Conservation (phyloP, 1,140 invertebrate species). For the Nilaparvata lugens region DNA sequence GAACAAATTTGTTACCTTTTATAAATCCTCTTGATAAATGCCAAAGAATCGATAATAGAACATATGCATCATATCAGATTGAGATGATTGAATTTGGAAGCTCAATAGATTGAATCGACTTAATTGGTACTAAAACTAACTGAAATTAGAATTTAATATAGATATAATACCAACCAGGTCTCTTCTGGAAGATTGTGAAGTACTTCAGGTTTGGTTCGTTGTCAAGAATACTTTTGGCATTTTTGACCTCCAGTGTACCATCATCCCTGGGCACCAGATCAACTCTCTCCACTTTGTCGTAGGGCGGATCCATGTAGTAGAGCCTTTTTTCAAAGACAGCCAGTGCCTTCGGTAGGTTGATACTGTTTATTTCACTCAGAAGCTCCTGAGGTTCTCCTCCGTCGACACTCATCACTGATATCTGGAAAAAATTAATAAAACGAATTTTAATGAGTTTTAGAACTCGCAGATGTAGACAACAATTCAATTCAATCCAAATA, state of each 20-base stretch:
- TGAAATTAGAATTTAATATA: too few relatives aligned
- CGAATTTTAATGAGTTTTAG: background rate
- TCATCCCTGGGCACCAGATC: conserved; percentile 68
- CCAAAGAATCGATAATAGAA: conserved; percentile 1
- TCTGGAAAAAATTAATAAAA: conserved; percentile 32
- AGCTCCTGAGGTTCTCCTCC: conserved; percentile 61
- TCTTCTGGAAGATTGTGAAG: conserved; percentile 79
- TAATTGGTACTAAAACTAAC: too few relatives aligned
- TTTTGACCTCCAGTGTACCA: conserved; percentile 29
- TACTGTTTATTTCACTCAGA: conserved; percentile 55
- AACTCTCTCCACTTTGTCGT: conserved; percentile 81
- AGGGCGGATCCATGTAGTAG: conserved; percentile 81
- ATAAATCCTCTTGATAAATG: too few relatives aligned
- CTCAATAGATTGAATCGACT: too few relatives aligned
- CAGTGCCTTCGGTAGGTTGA: conserved; percentile 69
- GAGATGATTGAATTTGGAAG: too few relatives aligned
- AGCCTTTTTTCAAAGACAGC: conserved; percentile 73
- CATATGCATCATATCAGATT: too few relatives aligned
- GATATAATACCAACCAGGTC: conserved; percentile 38
- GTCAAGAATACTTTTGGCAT: conserved; percentile 66
- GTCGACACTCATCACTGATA: conserved; percentile 62
- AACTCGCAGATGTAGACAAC: too few relatives aligned
- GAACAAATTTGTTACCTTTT: too few relatives aligned
- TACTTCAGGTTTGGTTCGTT: conserved; percentile 83
- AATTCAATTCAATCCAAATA: too few relatives aligned